Evolutionary conservation across 1,140 invertebrate species (phyloP).

Genomic region (Rhynchophorus ferrugineus): DNA sequence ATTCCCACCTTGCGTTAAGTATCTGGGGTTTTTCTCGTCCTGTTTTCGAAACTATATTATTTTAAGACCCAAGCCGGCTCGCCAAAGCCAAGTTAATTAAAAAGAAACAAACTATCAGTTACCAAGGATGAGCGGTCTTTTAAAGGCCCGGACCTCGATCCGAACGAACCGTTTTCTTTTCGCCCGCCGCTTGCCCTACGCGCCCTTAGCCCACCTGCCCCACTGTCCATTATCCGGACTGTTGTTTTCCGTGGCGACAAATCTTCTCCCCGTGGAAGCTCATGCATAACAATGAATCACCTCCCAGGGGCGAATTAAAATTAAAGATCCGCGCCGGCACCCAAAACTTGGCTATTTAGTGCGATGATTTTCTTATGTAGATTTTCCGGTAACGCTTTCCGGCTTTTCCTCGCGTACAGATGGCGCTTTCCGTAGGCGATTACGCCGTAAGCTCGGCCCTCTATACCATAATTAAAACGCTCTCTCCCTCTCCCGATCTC

Average conservation of each 20-base stretch:
- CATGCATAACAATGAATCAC: slow-evolving; percentile 44
- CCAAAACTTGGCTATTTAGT: slow-evolving; percentile 41
- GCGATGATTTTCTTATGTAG: slow-evolving; percentile 39
- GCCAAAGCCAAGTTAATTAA: no score
- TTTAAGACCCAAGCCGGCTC: slow-evolving; percentile 18
- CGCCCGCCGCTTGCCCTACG: not conserved
- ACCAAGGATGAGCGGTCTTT: not conserved
- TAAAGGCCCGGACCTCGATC: not conserved
- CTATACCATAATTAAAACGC: not conserved
- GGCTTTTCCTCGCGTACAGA: not conserved
- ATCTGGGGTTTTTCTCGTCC: no score
- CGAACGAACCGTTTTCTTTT: no score
- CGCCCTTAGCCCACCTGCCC: not conserved
- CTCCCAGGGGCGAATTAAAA: slow-evolving; percentile 41
- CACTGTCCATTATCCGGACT: slow-evolving; percentile 11
- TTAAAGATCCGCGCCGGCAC: slow-evolving; percentile 35
- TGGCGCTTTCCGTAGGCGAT: not conserved
- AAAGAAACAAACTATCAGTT: not conserved
- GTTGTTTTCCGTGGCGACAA: slow-evolving; percentile 32
- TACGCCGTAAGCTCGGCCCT: not conserved
- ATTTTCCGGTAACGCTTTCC: slow-evolving; percentile 23
- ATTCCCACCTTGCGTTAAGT: no score
- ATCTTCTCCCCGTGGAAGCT: slow-evolving; percentile 34
- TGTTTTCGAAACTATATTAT: no score
- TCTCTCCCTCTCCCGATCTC: not conserved